Evolutionary conservation across 2,888 invertebrate genomes (phyloP), one percentile per base, ranked within the genome.

Genomic region (Strigamia crassipes): DNA sequence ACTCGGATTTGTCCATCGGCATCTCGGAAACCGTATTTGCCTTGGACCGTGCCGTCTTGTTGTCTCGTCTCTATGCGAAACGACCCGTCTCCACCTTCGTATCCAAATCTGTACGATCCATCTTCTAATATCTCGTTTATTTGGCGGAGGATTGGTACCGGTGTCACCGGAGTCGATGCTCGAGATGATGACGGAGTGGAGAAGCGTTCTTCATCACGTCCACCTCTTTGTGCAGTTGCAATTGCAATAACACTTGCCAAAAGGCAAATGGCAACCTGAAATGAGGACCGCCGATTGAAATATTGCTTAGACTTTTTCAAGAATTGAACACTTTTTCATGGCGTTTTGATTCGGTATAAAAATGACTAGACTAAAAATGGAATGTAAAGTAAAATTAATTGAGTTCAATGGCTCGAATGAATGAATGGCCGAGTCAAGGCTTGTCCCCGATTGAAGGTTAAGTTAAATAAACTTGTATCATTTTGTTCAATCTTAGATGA

Each of bases 21-120:
- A 56, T 84, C 84, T 15, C 80, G 42, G 78, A 82, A 84, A 12
- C 84, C 84, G 81, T 84, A 84, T 78, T 83, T 84, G 21, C 84
- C 84, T 27, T 77, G 66, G 18, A 82, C 82, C 18, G 80, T 78
- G 15, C 82, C 82, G 18, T 81, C 51, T n/a, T 4, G 81, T 23
- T 82, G 81, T 4, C 82, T 41, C 15, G 82, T 82, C 46, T 82
- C 82, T 10, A 82, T 77, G 4, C 79, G 23, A 78, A 82, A 82
- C 13, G 82, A 21, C 8, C 82, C 82, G 21, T 82, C 82, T 10
- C 81, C 82, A n/a, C 18, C 61, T 56, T 82, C 82, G 81, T 79
- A 82, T 23, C 82, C 82, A 56, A 79, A 81, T 31, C 73, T 73
- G 46, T 82, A 82, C 31, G 82, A 82, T 12, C 82, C 82, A 41